These are phyloP conservation scores for Unio pictorum DNA, from an alignment of 2,888 invertebrate genomes.

Conservation along the genomic window DNA sequence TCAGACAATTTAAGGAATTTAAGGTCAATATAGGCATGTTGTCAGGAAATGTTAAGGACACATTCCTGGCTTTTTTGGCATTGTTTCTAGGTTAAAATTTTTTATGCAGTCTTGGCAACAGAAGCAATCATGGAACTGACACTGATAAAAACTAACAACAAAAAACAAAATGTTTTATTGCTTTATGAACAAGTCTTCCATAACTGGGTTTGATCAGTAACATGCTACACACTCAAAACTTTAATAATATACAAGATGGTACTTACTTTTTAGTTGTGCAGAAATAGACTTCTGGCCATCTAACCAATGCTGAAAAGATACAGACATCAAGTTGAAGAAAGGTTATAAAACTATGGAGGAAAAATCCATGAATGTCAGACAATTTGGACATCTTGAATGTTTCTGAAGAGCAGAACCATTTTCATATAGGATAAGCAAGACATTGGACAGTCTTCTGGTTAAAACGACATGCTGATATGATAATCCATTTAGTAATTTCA, in stretches of 20 bases:
- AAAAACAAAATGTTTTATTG: no score
- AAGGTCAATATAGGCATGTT: no score
- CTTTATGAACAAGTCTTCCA: not conserved
- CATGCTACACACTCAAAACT: not conserved
- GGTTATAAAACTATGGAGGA: not conserved
- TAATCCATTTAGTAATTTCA: no score
- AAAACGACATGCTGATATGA: no score
- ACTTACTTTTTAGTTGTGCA: constrained; percentile 66
- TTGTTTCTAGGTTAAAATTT: no score
- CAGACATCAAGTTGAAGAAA: constrained; percentile 7
- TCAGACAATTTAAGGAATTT: no score
- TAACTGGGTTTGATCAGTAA: not conserved
- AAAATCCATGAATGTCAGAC: not conserved
- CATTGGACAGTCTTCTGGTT: not conserved
- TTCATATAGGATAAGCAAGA: not conserved
- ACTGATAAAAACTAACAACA: no score
- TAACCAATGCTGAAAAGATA: constrained; percentile 67
- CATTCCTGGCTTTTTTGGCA: no score
- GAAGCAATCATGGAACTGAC: no score
- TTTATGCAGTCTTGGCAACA: no score
- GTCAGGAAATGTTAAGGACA: no score
- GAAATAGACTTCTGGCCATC: constrained; percentile 62
- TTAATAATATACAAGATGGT: not conserved
- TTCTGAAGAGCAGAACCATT: not conserved
- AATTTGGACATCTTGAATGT: not conserved